phyloP scores from a whole-genome alignment of 2,113 vertebrate species.

The Balaenoptera acutorostrata region DNA sequence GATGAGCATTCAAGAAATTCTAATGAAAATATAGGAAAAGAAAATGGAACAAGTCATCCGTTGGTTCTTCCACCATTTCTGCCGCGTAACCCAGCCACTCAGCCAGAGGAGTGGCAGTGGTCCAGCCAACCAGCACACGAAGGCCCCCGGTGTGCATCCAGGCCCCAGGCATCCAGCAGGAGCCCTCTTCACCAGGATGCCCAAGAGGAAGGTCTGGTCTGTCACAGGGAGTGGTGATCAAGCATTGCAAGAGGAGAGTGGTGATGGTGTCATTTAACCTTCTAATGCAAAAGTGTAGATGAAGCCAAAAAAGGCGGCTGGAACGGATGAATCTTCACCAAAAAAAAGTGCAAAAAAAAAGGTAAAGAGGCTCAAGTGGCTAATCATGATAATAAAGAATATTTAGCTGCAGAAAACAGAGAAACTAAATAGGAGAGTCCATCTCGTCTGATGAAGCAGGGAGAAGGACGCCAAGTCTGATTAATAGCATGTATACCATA shows the following conservation, averaged over 20 bases:
- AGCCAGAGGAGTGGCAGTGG: accelerated
- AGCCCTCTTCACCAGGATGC: neutral
- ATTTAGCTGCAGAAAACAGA: neutral
- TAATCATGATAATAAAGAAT: neutral
- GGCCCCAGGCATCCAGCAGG: neutral
- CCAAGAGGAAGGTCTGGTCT: neutral
- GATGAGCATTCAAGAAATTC: neutral
- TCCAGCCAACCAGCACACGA: accelerated
- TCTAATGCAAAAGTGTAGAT: neutral
- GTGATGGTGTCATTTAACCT: neutral
- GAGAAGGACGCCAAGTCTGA: neutral
- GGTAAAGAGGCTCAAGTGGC: neutral
- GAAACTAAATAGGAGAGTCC: neutral
- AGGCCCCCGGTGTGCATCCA: neutral
- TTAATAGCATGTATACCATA: neutral
- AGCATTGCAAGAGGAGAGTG: neutral
- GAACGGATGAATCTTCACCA: neutral
- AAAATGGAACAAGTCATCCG: neutral
- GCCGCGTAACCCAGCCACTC: neutral
- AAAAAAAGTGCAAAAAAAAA: neutral
- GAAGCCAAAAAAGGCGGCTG: neutral
- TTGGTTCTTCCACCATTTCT: neutral
- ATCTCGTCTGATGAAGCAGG: neutral
- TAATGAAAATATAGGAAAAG: neutral
- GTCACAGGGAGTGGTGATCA: neutral